A percentile compares a stretch with the other conserved stretches of the same genome.
phyloP scores from a whole-genome alignment of 1,140 invertebrate species.

The Andrena cerasifolii region DNA sequence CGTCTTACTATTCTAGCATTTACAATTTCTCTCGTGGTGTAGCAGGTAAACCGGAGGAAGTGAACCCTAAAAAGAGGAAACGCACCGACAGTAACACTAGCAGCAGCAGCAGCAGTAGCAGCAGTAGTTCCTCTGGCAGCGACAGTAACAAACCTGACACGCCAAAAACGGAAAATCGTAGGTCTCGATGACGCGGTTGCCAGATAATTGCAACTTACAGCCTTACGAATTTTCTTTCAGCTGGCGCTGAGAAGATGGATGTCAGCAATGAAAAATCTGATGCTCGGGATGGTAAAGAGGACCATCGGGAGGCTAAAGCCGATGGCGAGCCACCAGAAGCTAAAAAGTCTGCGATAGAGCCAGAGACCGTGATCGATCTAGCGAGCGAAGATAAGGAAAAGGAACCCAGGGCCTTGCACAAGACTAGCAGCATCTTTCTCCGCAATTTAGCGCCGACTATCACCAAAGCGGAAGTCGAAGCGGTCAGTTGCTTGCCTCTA shows the following conservation, averaged over 20 bases:
- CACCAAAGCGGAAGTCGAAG: slow-evolving; percentile 98
- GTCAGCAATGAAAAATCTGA: slow-evolving; percentile 76
- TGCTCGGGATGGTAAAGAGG: slow-evolving; percentile 57
- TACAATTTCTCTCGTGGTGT: not conserved
- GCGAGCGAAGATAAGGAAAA: slow-evolving; percentile 82
- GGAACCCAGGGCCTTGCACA: slow-evolving; percentile 90
- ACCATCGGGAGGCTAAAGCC: slow-evolving; percentile 73
- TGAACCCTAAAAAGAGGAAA: slow-evolving; percentile 74
- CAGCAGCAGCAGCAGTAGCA: slow-evolving; percentile 76
- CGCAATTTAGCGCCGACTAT: slow-evolving; percentile 97
- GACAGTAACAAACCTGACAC: slow-evolving; percentile 71
- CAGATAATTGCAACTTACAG: not conserved
- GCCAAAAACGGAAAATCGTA: slow-evolving; percentile 65
- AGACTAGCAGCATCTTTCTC: slow-evolving; percentile 98
- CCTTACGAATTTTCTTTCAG: slow-evolving; percentile 42
- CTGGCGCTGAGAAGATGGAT: slow-evolving; percentile 72
- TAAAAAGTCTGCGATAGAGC: slow-evolving; percentile 72
- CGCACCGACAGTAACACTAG: slow-evolving; percentile 78
- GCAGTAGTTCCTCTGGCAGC: slow-evolving; percentile 78
- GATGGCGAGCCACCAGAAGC: slow-evolving; percentile 64
- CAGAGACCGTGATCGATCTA: slow-evolving; percentile 79
- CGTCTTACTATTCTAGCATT: not conserved
- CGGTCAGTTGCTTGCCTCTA: slow-evolving; percentile 84
- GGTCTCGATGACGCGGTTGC: slow-evolving; percentile 34
- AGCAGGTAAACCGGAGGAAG: slow-evolving; percentile 60